phyloP scores from a whole-genome alignment of 2,797 vertebrate genomes.

The Chelon labrosus region DNA sequence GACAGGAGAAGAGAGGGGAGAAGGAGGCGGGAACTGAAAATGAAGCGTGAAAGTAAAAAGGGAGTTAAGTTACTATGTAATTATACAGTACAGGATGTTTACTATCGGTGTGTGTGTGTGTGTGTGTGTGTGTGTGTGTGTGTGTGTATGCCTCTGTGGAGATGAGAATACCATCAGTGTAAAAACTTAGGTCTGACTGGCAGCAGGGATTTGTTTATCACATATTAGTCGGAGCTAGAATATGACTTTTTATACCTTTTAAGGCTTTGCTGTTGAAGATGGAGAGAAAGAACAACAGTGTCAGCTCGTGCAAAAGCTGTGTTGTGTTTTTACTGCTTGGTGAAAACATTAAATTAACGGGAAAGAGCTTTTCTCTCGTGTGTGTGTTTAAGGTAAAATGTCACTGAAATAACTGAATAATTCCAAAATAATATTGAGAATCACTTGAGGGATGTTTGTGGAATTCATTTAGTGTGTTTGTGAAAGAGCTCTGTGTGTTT shows the following conservation, averaged over 20 bases:
- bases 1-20: slow-evolving; percentile 3
- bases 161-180: background rate
- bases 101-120: slow-evolving; percentile 34
- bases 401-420: slow-evolving; percentile 53
- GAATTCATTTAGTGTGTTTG: slow-evolving; percentile 54
- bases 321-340: slow-evolving; percentile 10
- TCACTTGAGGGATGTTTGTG: slow-evolving; percentile 51
- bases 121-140: slow-evolving; percentile 6
- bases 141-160: slow-evolving; percentile 1
- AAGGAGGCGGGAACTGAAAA: slow-evolving; percentile 44
- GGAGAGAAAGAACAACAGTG: background rate
- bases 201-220: background rate
- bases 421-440: slow-evolving; percentile 50
- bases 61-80: slow-evolving; percentile 48
- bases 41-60: slow-evolving; percentile 63
- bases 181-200: background rate
- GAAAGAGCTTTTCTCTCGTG: background rate
- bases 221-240: background rate
- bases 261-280: background rate
- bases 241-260: background rate
- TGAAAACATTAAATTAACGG: slow-evolving; percentile 15
- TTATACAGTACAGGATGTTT: slow-evolving; percentile 58
- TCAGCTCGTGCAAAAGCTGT: background rate
- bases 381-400: slow-evolving; percentile 14
- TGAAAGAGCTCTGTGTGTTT: slow-evolving; percentile 48